Evolutionary conservation across 2,113 vertebrate genomes (phyloP), one percentile per base, ranked within the genome.

Genomic region (Strix uralensis): DNA sequence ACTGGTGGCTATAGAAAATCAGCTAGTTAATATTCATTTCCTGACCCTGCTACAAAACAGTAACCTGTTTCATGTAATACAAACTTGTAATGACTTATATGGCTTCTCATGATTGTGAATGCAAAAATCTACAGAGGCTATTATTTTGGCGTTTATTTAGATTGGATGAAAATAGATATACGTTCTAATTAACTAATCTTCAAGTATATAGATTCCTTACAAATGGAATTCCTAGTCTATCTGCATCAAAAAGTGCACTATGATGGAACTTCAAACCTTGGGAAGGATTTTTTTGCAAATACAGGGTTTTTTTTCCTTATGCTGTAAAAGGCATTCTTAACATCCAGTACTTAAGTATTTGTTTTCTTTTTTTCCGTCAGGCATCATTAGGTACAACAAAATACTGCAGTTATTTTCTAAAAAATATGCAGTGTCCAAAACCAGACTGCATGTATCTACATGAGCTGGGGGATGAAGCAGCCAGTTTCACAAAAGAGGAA

Each of bases 371-470:
- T 32, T 94, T 49, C 26, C 70, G 94, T n/a, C 94, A 99, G 99
- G 99, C 99, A 96, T 99, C 99, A 97, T 98, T 99, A 99, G 99
- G 99, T 97, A 99, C 99, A 98, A 99, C 99, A 97, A 99, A 99
- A 98, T 99, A 99, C 97, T 99, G 99, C 99, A 99, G 99, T 98
- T 99, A 99, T 97, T 99, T 99, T 96, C 98, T 99, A 95, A 99
- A 99, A 98, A 99, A 99, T 97, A 99, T 99, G 99, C 99, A 99
- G 98, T 99, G 99, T 98, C 99, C 99, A 94, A 99, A 99, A 97
- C 99, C 99, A 94, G 99, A 99, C 98, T 99, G 99, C 97, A 99
- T 99, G 99, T 99, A 99, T 98, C 98, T 99, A 98, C 99, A 99
- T 90, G 99, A 99, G 94, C 95, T 99, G 96, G 99, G 99, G 59